Conservation (phyloP, 2,797 vertebrate species). For the Phylloscopus collybita region DNA sequence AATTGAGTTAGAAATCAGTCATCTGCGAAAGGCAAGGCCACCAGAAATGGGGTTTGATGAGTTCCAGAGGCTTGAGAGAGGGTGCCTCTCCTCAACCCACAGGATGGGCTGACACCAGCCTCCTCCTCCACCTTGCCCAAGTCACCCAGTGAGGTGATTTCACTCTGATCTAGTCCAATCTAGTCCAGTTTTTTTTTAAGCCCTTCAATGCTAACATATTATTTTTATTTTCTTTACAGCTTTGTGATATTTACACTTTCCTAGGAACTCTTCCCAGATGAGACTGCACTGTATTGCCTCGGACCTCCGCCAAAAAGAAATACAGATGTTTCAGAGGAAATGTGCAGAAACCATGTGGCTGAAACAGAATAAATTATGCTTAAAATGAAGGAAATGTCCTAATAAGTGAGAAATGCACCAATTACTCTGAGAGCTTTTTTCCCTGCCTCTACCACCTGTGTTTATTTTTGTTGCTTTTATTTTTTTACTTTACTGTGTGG, state of each 20-base stretch:
- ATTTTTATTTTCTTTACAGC: slow-evolving; percentile 13
- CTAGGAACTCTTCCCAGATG: slow-evolving; percentile 7
- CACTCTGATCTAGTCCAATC: background rate
- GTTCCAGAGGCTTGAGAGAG: background rate
- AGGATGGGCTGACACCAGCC: background rate
- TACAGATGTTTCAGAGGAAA: slow-evolving; percentile 49
- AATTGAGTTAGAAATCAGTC: background rate
- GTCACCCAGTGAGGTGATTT: background rate
- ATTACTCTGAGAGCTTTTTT: background rate
- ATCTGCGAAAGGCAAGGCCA: background rate
- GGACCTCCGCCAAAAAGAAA: background rate
- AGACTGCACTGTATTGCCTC: background rate
- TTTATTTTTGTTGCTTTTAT: background rate
- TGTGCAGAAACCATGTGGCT: background rate
- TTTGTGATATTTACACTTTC: background rate
- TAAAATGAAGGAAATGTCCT: slow-evolving; percentile 54
- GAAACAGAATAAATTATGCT: slow-evolving; percentile 53
- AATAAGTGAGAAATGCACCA: slow-evolving; percentile 55
- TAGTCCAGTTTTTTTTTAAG: background rate
- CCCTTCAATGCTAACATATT: background rate
- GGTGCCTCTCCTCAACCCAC: rapidly evolving
- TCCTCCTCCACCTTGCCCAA: background rate
- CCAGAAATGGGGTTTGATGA: background rate
- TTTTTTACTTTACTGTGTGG: background rate
- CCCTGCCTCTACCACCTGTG: slow-evolving; percentile 2